Conservation (phyloP, 2,113 vertebrate species). For the Greenwoodochromis staneri region DNA sequence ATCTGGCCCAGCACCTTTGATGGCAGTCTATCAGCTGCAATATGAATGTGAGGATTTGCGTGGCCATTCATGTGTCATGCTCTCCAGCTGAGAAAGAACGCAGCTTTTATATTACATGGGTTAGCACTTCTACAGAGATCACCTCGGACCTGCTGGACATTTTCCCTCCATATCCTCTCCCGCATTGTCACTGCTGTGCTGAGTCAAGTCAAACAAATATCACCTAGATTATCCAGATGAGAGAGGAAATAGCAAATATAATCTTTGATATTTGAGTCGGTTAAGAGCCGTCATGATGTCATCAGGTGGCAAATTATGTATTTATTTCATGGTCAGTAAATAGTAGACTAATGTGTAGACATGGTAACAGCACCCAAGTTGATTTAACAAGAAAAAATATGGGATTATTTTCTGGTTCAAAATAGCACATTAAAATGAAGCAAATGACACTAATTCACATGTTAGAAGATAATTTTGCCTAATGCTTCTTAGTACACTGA, state of each 20-base stretch:
- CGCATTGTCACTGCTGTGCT: background rate
- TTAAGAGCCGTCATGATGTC: constrained; percentile 13
- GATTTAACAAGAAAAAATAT: background rate
- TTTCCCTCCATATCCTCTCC: background rate
- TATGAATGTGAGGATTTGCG: constrained; percentile 62
- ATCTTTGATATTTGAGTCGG: constrained; percentile 34
- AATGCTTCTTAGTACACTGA: background rate
- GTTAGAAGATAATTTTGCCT: background rate
- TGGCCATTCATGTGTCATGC: constrained; percentile 54
- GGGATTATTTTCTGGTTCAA: background rate
- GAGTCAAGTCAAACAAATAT: constrained; percentile 39
- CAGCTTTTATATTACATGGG: constrained; percentile 58
- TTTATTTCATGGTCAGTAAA: constrained; percentile 21
- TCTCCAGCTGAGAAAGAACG: constrained; percentile 47
- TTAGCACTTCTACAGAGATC: constrained; percentile 56
- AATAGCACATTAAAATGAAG: background rate
- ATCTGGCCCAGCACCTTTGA: constrained; percentile 62
- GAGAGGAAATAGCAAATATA: background rate
- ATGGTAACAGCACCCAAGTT: background rate
- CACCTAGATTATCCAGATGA: constrained; percentile 19
- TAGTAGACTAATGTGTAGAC: constrained; percentile 9
- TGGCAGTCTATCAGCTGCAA: constrained; percentile 62
- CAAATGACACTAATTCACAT: background rate
- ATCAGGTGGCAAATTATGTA: constrained; percentile 15
- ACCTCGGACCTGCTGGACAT: constrained; percentile 48